Conservation (phyloP, 2,888 invertebrate genomes). For the Lepidocyrtoides sp. region DNA sequence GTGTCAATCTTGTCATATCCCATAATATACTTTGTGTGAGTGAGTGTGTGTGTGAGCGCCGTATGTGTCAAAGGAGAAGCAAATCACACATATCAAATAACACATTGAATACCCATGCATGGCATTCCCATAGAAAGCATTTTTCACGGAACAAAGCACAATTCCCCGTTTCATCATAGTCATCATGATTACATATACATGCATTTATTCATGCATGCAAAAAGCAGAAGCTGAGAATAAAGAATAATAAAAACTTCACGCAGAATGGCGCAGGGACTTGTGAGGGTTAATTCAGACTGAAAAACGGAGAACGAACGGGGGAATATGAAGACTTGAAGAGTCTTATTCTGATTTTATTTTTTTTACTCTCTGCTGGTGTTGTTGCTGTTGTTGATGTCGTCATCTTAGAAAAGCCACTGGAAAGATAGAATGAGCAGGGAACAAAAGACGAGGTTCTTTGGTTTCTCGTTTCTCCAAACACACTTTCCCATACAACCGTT, state of each 20-base stretch:
- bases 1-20: constrained; percentile 28
- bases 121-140: background rate
- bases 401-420: background rate
- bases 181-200: background rate
- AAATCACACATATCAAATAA: background rate
- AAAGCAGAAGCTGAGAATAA: background rate
- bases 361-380: constrained; percentile 21
- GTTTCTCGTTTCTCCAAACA: no score
- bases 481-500: no score
- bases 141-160: constrained; percentile 23
- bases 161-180: constrained; percentile 4
- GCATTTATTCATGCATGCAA: constrained; percentile 53
- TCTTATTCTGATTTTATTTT: background rate
- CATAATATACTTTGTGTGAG: background rate
- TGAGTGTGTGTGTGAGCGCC: background rate
- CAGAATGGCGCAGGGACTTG: background rate
- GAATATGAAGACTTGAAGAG: constrained; percentile 37
- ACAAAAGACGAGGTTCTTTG: no score
- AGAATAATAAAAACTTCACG: background rate
- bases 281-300: constrained; percentile 8
- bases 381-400: constrained; percentile 25
- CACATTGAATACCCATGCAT: background rate
- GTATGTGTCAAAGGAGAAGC: constrained; percentile 19
- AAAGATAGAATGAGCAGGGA: no score
- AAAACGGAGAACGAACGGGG: constrained; percentile 47